Evolutionary conservation across 2,888 invertebrate genomes (phyloP), one percentile per base, ranked within the genome.

Genomic region (Volucella zonaria): DNA sequence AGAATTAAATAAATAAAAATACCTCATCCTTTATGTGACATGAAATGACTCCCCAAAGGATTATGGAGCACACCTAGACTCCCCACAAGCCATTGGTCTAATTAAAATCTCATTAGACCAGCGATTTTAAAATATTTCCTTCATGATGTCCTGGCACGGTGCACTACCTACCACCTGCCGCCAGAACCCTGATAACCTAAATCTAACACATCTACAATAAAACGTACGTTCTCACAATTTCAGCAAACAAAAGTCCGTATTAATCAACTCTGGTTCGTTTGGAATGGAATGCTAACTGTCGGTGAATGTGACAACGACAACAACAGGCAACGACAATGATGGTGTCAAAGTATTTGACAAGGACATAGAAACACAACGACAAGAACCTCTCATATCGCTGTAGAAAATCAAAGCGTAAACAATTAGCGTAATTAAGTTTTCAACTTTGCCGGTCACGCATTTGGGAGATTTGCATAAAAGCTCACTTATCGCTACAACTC

Each of bases 401-500:
- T 11, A 71, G 54, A 61, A 52, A 75, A 83, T 83, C 83, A 75
- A 67, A 79, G 70, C 75, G 75, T 83, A 75, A 75, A 71, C 75
- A 83, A 79, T 83, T 83, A 83, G 59, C 38, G 70, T 83, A 71
- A 83, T 79, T 68, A 79, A 66, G 70, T 51, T 75, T 83, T 83
- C 66, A 79, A 71, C 66, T 66, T 68, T 56, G 49, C 75, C 70
- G 62, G 83, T 83, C 83, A 83, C 83, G 83, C 83, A 66, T 67
- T 83, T 83, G 54, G 38, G 59, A 71, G 66, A 83, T 83, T 80
- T 80, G 74, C 80, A 80, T 74, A 51, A 49, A 68, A 67, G 61
- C 74, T 78, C 77, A 51, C 58, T 73, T 73, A 56, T 18, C 61
- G 18, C 10, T 11, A 40, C 45, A 12, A 15, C 8, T 45, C 14